Evolutionary conservation across 2,888 invertebrate species (phyloP), one percentile per base, ranked within the genome.

Genomic region (Drosophila eohydei): DNA sequence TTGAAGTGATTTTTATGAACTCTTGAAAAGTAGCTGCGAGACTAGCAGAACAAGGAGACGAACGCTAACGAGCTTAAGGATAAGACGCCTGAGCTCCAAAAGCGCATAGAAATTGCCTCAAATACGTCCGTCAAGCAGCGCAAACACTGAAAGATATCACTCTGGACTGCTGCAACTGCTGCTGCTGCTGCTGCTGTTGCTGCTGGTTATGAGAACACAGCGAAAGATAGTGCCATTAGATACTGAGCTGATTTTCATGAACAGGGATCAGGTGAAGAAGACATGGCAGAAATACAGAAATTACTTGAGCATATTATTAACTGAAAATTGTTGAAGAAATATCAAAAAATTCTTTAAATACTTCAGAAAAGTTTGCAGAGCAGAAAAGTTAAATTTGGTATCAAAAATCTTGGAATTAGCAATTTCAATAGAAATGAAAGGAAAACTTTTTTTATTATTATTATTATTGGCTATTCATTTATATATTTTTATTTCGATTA

Each of bases 1-100:
- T 81, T 88, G 89, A 88, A 83, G 84, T 81, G 87, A 86, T 84
- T 84, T 88, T 88, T 88, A 88, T 84, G 74, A 86, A 88, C 81
- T 86, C 81, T 68, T 81, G 48, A 86, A 86, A 75, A 78, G 87
- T 75, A 66, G 78, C 83, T 74, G 52, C 40, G 46, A 50, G 58
- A 59, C 46, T 50, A 71, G 64, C 16, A 48, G 66, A 58, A 67
- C 50, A 72, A 67, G 65, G 52, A 66, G 61, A 32, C 14, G 56
- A 26, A 55, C 65, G 70, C 67, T 86, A 88, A 88, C 83, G 75
- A 88, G 83, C 83, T 88, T 88, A 78, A 86, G 72, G 65, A 66
- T 71, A 72, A 71, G 56, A 56, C 58, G 63, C 61, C 66, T 26
- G 38, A 54, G 54, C 40, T 9, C 16, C 28, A 67, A 83, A 69